These are phyloP conservation scores for Rotaria macrura DNA, from an alignment of 2,888 invertebrate species.

Conservation along the genomic window DNA sequence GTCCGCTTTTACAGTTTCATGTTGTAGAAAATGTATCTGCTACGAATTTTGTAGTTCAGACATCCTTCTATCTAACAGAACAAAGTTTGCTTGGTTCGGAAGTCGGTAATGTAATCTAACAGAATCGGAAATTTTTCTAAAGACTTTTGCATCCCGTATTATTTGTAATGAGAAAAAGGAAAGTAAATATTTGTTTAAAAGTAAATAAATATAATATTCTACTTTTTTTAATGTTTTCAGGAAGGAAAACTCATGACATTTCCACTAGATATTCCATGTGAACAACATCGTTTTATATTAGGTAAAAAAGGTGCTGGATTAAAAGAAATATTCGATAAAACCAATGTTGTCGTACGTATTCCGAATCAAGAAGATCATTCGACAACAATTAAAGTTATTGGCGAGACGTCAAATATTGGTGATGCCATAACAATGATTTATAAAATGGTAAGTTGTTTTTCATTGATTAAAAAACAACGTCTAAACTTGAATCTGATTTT, in stretches of 20 bases:
- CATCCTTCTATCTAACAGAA: too few species aligned
- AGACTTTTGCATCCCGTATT: too few species aligned
- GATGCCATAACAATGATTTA: constrained; percentile 53
- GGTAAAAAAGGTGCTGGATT: constrained; percentile 81
- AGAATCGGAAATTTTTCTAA: too few species aligned
- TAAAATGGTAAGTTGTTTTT: background rate
- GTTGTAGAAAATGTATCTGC: too few species aligned
- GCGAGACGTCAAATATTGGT: constrained; percentile 79
- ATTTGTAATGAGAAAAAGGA: too few species aligned
- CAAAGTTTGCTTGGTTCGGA: too few species aligned
- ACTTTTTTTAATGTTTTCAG: background rate
- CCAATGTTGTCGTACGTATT: constrained; percentile 79
- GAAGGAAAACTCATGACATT: constrained; percentile 53
- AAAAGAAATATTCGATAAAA: constrained; percentile 80
- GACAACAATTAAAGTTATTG: constrained; percentile 81
- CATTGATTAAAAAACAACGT: too few species aligned
- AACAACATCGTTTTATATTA: constrained; percentile 91
- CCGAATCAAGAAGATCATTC: constrained; percentile 72
- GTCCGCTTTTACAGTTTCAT: too few species aligned
- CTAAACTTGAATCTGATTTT: background rate
- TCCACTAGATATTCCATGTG: constrained; percentile 76
- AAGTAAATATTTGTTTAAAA: too few species aligned
- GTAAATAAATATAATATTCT: too few species aligned
- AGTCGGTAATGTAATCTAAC: too few species aligned
- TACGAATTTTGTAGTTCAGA: too few species aligned